These are phyloP conservation scores for Hemithea aestivaria DNA, from an alignment of 2,888 invertebrate genomes.

Conservation along the genomic window DNA sequence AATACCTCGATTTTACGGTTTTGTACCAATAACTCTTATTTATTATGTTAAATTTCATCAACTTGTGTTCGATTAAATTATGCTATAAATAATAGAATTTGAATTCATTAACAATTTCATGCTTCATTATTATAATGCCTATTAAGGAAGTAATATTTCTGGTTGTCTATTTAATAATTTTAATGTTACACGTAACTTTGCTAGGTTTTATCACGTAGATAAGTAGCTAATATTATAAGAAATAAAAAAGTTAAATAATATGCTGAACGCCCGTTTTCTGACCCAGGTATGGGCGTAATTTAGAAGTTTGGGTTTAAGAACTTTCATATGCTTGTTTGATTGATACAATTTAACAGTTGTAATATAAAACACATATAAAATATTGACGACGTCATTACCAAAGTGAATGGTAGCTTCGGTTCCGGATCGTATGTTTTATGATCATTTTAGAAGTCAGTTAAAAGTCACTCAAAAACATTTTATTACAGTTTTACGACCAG, in stretches of 20 bases:
- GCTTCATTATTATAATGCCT: conserved; percentile 5
- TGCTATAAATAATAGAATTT: conserved; percentile 18
- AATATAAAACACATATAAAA: conserved; percentile 7
- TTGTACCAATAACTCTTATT: conserved; percentile 22
- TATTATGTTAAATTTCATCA: conserved; percentile 18
- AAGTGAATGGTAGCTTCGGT: conserved; percentile 25
- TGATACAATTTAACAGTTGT: not conserved
- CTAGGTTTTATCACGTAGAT: not conserved
- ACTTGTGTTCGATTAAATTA: conserved; percentile 7
- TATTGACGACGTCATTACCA: conserved; percentile 15
- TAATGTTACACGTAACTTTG: too few species aligned
- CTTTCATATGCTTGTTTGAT: too few species aligned
- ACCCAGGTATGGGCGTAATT: too few species aligned
- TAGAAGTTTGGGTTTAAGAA: too few species aligned
- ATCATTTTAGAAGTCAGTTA: conserved; percentile 56
- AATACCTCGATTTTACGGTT: conserved; percentile 11
- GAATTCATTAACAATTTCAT: conserved; percentile 13
- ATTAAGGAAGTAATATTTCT: conserved; percentile 10
- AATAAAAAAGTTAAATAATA: too few species aligned
- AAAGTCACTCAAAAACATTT: conserved; percentile 61
- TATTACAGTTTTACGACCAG: conserved; percentile 62
- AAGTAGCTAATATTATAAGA: too few species aligned
- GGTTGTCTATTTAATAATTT: not conserved
- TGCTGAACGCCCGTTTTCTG: too few species aligned
- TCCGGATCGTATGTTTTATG: conserved; percentile 48